These are phyloP conservation scores for Andrena praecox DNA, from an alignment of 2,888 invertebrate genomes.

Conservation along the genomic window DNA sequence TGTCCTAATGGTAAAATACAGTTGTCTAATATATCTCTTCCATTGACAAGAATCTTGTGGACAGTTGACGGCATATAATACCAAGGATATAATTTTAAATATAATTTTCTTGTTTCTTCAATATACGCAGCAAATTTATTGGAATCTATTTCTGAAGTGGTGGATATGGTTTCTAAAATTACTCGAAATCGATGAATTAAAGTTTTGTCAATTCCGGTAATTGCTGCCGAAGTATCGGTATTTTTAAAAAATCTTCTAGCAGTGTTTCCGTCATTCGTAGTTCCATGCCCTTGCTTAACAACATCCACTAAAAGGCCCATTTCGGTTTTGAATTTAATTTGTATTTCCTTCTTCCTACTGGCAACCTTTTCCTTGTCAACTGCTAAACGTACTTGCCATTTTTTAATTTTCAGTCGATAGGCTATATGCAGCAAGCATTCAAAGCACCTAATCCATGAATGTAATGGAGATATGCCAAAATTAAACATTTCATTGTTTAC, in stretches of 20 bases:
- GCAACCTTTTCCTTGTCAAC: slow-evolving; percentile 47
- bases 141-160: background rate
- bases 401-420: slow-evolving; percentile 9
- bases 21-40: background rate
- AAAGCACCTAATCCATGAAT: slow-evolving; percentile 2
- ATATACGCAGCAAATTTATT: background rate
- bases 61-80: slow-evolving; percentile 4
- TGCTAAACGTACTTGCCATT: slow-evolving; percentile 6
- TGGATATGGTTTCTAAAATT: slow-evolving; percentile 8
- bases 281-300: background rate
- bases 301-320: slow-evolving; percentile 2
- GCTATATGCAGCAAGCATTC: slow-evolving; percentile 13
- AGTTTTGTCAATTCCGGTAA: slow-evolving; percentile 7
- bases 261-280: slow-evolving; percentile 10
- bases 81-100: background rate
- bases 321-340: background rate
- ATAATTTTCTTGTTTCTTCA: background rate
- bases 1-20: background rate
- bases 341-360: slow-evolving; percentile 12
- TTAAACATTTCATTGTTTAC: background rate
- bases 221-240: background rate
- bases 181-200: slow-evolving; percentile 1
- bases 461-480: slow-evolving; percentile 2
- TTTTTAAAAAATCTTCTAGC: slow-evolving; percentile 18
- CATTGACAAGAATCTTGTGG: background rate